Evolutionary conservation across 2,113 vertebrate genomes (phyloP).

Genomic region (Anoplopoma fimbria): DNA sequence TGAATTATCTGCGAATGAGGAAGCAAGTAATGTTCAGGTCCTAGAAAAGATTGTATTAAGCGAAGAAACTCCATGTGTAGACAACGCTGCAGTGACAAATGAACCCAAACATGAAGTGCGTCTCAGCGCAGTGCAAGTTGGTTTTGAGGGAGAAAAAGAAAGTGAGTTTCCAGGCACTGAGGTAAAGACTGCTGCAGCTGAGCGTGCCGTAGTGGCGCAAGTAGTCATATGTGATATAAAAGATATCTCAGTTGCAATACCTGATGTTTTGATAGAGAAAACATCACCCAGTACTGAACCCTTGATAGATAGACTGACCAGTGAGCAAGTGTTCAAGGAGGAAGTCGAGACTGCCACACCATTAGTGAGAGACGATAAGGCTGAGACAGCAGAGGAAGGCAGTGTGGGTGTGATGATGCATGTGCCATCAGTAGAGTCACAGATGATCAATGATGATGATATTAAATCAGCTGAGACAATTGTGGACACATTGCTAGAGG

Average conservation of each 20-base stretch:
- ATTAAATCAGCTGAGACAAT: conserved; percentile 35
- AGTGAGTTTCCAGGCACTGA: conserved; percentile 12
- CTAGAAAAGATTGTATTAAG: conserved; percentile 36
- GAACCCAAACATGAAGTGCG: conserved; percentile 35
- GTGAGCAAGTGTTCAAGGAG: conserved; percentile 59
- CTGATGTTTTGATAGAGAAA: conserved; percentile 46
- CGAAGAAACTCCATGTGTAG: conserved; percentile 27
- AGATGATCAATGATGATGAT: conserved; percentile 40
- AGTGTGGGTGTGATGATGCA: conserved; percentile 29
- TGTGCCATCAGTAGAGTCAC: conserved; percentile 41
- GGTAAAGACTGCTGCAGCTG: not conserved
- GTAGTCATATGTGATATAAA: conserved; percentile 20
- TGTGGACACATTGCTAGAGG: conserved; percentile 56
- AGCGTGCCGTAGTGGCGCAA: conserved; percentile 30
- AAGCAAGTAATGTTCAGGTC: conserved; percentile 11
- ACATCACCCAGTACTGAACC: conserved; percentile 55
- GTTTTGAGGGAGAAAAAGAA: conserved; percentile 46
- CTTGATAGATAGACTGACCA: conserved; percentile 43
- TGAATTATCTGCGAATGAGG: conserved; percentile 30
- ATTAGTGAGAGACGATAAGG: conserved; percentile 31
- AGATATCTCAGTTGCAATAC: conserved; percentile 24
- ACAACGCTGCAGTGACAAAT: conserved; percentile 21
- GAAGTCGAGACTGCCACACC: conserved; percentile 43
- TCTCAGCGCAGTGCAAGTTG: conserved; percentile 25
- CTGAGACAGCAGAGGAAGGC: conserved; percentile 49